These are phyloP conservation scores for Crenichthys baileyi DNA, from an alignment of 2,797 vertebrate genomes.

Conservation along the genomic window DNA sequence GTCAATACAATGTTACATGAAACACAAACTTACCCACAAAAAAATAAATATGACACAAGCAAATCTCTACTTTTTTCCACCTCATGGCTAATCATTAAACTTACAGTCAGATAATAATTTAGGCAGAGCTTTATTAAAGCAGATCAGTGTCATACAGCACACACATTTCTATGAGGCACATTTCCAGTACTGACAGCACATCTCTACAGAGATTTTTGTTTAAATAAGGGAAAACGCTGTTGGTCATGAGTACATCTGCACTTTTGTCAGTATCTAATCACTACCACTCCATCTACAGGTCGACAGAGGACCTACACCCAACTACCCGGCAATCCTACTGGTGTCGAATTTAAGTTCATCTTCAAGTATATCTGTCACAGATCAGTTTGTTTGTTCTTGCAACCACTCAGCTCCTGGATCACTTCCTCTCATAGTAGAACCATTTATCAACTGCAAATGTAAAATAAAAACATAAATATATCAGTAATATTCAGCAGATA, in stretches of 20 bases:
- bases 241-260: slow-evolving; percentile 27
- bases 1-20: not conserved
- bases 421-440: slow-evolving; percentile 89
- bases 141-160: slow-evolving; percentile 52
- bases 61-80: not conserved
- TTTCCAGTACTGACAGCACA: slow-evolving; percentile 41
- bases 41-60: not conserved
- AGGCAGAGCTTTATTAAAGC: slow-evolving; percentile 75
- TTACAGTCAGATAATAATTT: slow-evolving; percentile 36
- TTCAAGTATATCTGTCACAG: slow-evolving; percentile 41
- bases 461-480: slow-evolving; percentile 2
- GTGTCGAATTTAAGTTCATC: slow-evolving; percentile 16
- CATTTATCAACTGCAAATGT: slow-evolving; percentile 88
- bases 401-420: slow-evolving; percentile 36
- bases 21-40: not conserved
- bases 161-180: slow-evolving; percentile 34
- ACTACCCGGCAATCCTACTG: slow-evolving; percentile 13
- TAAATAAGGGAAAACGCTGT: slow-evolving; percentile 50
- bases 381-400: slow-evolving; percentile 42
- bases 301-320: slow-evolving; percentile 8
- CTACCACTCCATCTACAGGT: slow-evolving; percentile 18
- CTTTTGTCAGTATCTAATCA: slow-evolving; percentile 37
- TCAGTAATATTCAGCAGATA: slow-evolving; percentile 5
- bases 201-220: slow-evolving; percentile 62
- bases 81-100: not conserved